Evolutionary conservation across 1,140 invertebrate genomes (phyloP), one percentile per base, ranked within the genome.

Genomic region (Euwallacea fornicatus): DNA sequence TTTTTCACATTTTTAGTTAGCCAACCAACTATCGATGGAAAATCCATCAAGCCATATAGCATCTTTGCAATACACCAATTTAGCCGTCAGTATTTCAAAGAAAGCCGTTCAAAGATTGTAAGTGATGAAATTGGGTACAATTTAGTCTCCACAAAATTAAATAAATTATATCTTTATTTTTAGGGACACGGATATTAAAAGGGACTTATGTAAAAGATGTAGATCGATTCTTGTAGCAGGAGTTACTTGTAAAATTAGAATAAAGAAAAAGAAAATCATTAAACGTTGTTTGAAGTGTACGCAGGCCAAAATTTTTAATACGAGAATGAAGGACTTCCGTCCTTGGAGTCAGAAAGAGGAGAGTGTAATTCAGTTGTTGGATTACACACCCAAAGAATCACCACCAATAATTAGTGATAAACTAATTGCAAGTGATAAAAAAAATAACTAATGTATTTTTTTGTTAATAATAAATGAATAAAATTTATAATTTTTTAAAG

Each of bases 51-150:
- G 81, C 74, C 77, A 82, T 59, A 78, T 73, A 15, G 66, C 84
- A 7, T 82, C 84, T 11, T 80, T 82, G 0, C 83, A 85, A 69
- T 86, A 86, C 72, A 81, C 82, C 9, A 85, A 85, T 77, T 77
- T 86, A 13, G 78, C 83, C 42, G 71, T 84, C 15, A 83, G 80
- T 77, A 77, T 87, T 58, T 84, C 84, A 6, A 86, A 85, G 76
- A 87, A 86, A 74, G 82, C 82, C 74, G 85, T 87, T 11, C 78
- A 85, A 62, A 83, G 85, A 83, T 82, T 87, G 85, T 86, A 80
- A 83, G 83, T 83, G 50, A 69, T 21, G 3, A 42, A n/a, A 42
- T 42, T n/a, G 10, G 8, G 21, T 42, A 0, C 2, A 9, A 41
- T 16, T 33, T 16, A 16, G 10, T 58, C 8, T 10, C n/a, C 55